These are phyloP conservation scores for Clytia hemisphaerica DNA, from an alignment of 30 jellyfish, hydroid and myxozoan species.

Conservation along the genomic window DNA sequence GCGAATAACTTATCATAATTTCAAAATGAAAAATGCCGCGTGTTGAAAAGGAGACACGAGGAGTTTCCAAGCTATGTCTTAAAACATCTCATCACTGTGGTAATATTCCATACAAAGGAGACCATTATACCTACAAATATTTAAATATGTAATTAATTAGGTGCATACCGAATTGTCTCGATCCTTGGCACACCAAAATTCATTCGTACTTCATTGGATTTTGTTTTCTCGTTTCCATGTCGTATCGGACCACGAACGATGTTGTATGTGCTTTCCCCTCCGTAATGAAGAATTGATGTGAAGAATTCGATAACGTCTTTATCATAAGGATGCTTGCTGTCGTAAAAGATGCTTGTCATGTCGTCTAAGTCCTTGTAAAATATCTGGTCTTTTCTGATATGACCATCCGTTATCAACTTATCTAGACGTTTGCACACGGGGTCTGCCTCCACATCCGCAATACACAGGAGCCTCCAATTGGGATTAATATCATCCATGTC, in stretches of 20 bases:
- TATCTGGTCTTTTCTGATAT: neutral
- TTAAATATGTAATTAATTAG: too few species aligned
- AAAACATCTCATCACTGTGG: too few species aligned
- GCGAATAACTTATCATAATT: too few species aligned
- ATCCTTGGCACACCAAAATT: constrained; percentile 26
- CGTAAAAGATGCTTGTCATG: neutral
- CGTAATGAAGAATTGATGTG: neutral
- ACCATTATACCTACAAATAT: too few species aligned
- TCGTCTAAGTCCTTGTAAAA: neutral
- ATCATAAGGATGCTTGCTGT: neutral
- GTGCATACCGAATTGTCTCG: constrained; percentile 25
- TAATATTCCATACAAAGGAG: too few species aligned
- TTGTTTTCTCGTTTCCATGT: neutral
- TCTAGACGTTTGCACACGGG: neutral
- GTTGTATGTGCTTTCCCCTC: constrained; percentile 10
- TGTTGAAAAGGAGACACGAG: too few species aligned
- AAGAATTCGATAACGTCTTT: too few species aligned
- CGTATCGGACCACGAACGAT: constrained; percentile 8
- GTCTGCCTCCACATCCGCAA: constrained; percentile 2
- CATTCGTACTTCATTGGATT: neutral
- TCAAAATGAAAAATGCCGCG: too few species aligned
- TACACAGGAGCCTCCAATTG: neutral
- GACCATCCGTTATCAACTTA: neutral
- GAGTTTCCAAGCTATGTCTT: too few species aligned
- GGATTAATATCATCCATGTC: neutral